phyloP scores from a whole-genome alignment of 2,888 invertebrate species.

The Calameuta pallipes region DNA sequence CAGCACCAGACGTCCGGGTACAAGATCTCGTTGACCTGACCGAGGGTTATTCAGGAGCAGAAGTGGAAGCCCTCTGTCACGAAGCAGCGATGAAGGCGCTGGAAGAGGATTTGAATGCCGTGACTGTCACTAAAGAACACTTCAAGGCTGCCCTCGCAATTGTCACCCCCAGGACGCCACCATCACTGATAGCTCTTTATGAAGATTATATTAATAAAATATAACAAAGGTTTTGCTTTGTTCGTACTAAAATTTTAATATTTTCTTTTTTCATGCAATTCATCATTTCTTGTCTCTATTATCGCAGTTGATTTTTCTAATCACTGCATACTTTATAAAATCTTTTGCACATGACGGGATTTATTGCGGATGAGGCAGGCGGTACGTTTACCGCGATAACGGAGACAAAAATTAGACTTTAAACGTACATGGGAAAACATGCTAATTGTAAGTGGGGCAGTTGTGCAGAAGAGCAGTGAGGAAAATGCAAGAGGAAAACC shows the following conservation, averaged over 20 bases:
- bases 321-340: not conserved
- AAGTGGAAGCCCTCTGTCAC: conserved; percentile 89
- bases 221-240: conserved; percentile 5
- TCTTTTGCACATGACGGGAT: not conserved
- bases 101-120: conserved; percentile 78
- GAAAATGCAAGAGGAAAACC: not conserved
- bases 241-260: not conserved
- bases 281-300: not conserved
- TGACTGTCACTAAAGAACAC: conserved; percentile 74
- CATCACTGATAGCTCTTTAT: conserved; percentile 79
- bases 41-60: conserved; percentile 92
- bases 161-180: conserved; percentile 82
- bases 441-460: too few species aligned
- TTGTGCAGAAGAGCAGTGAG: too few species aligned
- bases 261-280: not conserved
- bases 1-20: conserved; percentile 73
- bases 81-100: conserved; percentile 91
- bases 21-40: conserved; percentile 77
- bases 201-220: conserved; percentile 70
- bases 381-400: not conserved
- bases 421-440: not conserved
- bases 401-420: not conserved
- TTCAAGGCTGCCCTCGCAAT: conserved; percentile 79
- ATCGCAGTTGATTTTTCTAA: not conserved
- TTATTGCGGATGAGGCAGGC: not conserved